These are phyloP conservation scores for Erinaceus europaeus DNA, from an alignment of 2,113 vertebrate genomes.

Conservation along the genomic window DNA sequence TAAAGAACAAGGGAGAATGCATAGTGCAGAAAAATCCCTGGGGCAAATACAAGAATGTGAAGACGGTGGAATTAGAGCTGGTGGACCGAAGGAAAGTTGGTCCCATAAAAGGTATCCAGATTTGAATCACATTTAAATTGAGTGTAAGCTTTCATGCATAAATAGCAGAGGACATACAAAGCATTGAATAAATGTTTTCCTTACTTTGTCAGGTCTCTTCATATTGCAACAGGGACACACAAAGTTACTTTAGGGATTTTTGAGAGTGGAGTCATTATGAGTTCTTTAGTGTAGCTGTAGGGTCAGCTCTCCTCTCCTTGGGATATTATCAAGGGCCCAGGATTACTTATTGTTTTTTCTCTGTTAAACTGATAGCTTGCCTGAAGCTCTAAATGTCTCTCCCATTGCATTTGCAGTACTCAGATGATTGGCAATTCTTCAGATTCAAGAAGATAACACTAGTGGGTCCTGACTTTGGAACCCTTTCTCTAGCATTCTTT, in stretches of 20 bases:
- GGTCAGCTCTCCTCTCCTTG: fast-evolving
- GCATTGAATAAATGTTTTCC: not conserved
- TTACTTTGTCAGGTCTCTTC: not conserved
- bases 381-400: not conserved
- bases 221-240: not conserved
- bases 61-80: not conserved
- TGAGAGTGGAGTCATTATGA: not conserved
- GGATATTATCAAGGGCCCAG: not conserved
- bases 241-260: not conserved
- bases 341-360: not conserved
- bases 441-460: not conserved
- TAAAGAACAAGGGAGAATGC: not conserved
- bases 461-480: too few relatives aligned
- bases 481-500: not conserved
- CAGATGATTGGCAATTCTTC: not conserved
- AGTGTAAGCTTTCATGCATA: not conserved
- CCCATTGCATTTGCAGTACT: not conserved
- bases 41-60: fast-evolving
- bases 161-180: not conserved
- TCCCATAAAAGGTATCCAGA: not conserved
- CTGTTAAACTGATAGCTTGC: not conserved
- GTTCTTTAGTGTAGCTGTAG: not conserved
- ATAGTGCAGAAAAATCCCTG: too few relatives aligned
- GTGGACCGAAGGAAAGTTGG: not conserved
- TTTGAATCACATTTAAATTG: not conserved